Conservation (phyloP, 2,797 vertebrate genomes). For the Poecilia picta region DNA sequence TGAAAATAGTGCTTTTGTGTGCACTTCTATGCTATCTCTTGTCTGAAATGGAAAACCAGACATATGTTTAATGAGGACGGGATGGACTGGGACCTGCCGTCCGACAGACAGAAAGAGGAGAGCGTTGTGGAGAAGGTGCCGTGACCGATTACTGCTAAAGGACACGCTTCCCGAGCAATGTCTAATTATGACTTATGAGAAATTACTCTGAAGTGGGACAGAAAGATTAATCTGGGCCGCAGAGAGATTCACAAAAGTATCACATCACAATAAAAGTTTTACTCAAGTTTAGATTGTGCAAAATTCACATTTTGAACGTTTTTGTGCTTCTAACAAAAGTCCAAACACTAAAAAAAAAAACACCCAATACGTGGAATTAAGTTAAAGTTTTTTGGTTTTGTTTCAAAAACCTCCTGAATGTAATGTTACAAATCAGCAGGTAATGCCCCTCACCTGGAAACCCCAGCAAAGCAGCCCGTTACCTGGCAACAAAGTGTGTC, state of each 20-base stretch:
- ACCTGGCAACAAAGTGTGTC: too few species aligned
- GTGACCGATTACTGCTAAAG: constrained; percentile 54
- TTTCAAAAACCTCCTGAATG: too few species aligned
- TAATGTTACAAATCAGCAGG: too few species aligned
- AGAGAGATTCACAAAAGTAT: constrained; percentile 35
- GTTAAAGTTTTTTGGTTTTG: too few species aligned
- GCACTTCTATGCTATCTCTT: constrained; percentile 72
- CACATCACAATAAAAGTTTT: constrained; percentile 51
- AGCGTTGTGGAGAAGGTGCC: constrained; percentile 42
- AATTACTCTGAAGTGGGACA: constrained; percentile 67
- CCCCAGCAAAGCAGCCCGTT: too few species aligned
- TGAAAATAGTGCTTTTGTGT: constrained; percentile 82
- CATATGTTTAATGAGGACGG: constrained; percentile 84
- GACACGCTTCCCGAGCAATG: constrained; percentile 59
- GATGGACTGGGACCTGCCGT: constrained; percentile 54
- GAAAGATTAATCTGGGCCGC: constrained; percentile 61
- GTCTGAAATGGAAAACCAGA: constrained; percentile 80
- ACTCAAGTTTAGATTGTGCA: constrained; percentile 12
- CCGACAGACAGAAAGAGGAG: constrained; percentile 51
- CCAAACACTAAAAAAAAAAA: too few species aligned
- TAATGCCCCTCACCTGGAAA: too few species aligned
- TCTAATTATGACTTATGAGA: constrained; percentile 63
- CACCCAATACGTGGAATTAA: too few species aligned
- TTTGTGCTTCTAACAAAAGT: too few species aligned
- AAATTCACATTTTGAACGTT: too few species aligned